phyloP scores from a whole-genome alignment of 2,113 vertebrate species.

The Petrocephalus microphthalmus region DNA sequence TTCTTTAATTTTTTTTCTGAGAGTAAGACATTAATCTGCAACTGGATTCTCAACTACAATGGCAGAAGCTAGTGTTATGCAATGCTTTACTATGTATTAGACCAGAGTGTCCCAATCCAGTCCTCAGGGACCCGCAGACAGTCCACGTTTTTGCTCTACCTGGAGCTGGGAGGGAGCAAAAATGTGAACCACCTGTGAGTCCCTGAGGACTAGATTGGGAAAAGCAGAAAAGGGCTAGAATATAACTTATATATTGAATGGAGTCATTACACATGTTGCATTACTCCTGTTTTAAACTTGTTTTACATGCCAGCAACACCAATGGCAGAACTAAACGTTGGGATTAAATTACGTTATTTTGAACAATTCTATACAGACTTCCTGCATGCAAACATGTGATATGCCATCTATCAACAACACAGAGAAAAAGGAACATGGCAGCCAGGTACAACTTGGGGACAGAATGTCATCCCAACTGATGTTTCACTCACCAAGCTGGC shows the following conservation, averaged over 20 bases:
- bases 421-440: neutral
- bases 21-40: neutral
- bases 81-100: neutral
- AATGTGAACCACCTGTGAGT: neutral
- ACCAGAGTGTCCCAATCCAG: neutral
- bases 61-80: neutral
- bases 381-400: neutral
- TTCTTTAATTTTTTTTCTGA: neutral
- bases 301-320: too few relatives aligned
- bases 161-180: neutral
- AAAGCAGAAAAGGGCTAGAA: neutral
- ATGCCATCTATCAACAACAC: neutral
- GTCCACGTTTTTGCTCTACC: neutral
- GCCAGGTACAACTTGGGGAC: neutral
- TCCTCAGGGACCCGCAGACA: neutral
- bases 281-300: too few relatives aligned
- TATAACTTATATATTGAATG: neutral
- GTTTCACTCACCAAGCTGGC: constrained; percentile 47
- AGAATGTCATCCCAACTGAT: neutral
- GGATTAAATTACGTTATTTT: neutral
- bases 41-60: neutral
- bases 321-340: too few relatives aligned
- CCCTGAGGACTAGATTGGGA: neutral
- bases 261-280: too few relatives aligned
- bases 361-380: neutral